A percentile compares a stretch with the other conserved stretches of the same genome.
Conservation (phyloP, 2,888 invertebrate genomes). For the Brachyopa scutellaris region DNA sequence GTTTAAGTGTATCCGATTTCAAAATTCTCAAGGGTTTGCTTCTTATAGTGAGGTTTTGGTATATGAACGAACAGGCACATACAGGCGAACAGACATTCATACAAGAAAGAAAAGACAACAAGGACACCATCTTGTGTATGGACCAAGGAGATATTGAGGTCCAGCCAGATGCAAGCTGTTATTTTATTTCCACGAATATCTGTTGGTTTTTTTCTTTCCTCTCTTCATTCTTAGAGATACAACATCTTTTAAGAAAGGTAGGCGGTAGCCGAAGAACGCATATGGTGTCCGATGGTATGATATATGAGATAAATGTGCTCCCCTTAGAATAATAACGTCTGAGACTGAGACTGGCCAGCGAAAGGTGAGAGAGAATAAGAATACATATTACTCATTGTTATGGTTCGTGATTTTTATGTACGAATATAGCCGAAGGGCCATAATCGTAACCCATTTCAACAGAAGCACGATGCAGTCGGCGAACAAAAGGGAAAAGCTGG, state of each 20-base stretch:
- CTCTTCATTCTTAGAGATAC: slow-evolving; percentile 7
- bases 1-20: slow-evolving; percentile 62
- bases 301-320: slow-evolving; percentile 62
- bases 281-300: slow-evolving; percentile 61
- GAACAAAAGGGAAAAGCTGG: slow-evolving; percentile 71
- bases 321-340: slow-evolving; percentile 34
- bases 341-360: background rate
- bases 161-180: slow-evolving; percentile 73
- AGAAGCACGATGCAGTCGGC: slow-evolving; percentile 21
- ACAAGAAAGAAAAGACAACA: background rate
- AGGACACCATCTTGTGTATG: slow-evolving; percentile 65
- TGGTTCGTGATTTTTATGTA: slow-evolving; percentile 63
- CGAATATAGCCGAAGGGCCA: slow-evolving; percentile 35
- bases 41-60: too few relatives aligned
- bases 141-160: slow-evolving; percentile 24
- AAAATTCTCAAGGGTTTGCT: slow-evolving; percentile 14
- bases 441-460: slow-evolving; percentile 63
- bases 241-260: slow-evolving; percentile 50
- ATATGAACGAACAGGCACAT: too few relatives aligned
- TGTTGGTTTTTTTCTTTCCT: background rate
- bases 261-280: slow-evolving; percentile 56
- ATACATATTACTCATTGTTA: slow-evolving; percentile 46
- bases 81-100: too few relatives aligned
- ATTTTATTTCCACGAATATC: slow-evolving; percentile 71
- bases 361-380: background rate